Base-by-base conservation (phyloP, 1,140 invertebrate genomes). In the Lasaia peninsularis region DNA sequence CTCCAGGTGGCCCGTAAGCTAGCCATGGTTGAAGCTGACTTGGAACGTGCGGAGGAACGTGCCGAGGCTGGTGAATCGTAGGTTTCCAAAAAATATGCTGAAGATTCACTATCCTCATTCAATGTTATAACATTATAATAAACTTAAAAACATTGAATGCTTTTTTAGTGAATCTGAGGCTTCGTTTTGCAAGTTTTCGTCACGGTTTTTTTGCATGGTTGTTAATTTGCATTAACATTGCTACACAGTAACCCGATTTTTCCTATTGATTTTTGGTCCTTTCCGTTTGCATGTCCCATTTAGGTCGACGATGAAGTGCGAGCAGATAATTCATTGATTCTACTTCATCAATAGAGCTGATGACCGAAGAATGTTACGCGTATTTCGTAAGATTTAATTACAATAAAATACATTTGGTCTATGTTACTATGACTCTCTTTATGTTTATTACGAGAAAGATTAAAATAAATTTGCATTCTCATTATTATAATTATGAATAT, bases 11-110 rank as follows among this genome's bases (percentile, higher is more conserved):
- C 99, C 93, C 98, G 98, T 97, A 99, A 99, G 94, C 96, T 99
- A 94, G 99, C 99, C 92, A 99, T 99, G 97, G 98, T 99, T 94
- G 99, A 99, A 93, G 98, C 98, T 90, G 99, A 99, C 93, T 93
- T 99, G 91, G 99, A 99, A 92, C 96, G 98, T 92, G 98, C 99
- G 76, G 99, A 99, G 94, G 98, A 99, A 91, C 96, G 99, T 91
- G 97, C 99, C 80, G 98, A 99, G 91, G 93, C 98, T 87, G 98
- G 98, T 92, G 99, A 99, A 96, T 96, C 97, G 98, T 99, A 97
- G 94, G 96, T 93, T 92, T 91, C 80, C 72, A 65, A 71, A 69
- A 64, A 66, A 64, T 62, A 16, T 54, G 66, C 63, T 37, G 52
- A 56, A 56, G 67, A 37, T 52, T n/a, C 51, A 21, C 52, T 12